Base-by-base conservation (phyloP, 2,113 vertebrate genomes). In the Callorhinus ursinus region DNA sequence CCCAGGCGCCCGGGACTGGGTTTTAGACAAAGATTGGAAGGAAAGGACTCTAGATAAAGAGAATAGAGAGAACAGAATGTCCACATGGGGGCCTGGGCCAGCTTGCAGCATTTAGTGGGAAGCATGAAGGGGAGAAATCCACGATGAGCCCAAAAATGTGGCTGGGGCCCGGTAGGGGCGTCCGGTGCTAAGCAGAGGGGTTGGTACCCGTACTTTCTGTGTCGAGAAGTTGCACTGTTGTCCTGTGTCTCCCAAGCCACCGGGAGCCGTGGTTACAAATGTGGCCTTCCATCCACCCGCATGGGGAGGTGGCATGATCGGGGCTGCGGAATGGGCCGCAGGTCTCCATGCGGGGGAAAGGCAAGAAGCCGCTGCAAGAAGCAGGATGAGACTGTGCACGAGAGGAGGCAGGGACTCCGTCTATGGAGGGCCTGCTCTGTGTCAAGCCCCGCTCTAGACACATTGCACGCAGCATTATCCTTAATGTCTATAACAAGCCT, bases 141-240 rank as follows among this genome's bases (percentile, higher is more conserved):
- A 67, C 4, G 1, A 42, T 24, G 11, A 74, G 19, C 39, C 11
- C 59, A 26, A 36, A 74, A 57, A 51, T 14, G 22, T 46, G 42
- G 8, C 5, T 0, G 26, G 26, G 12, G 6, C 51, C 55, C 0
- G 1, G 1, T n/a, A 21, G 16, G 18, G 7, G 15, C 31, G 7
- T 57, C 10, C 21, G 3, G 3, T 2, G 49, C 49, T 57, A 14
- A 18, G 12, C 42, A 65, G 69, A 55, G 28, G 19, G 11, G 3
- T 10, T n/a, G 1, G 57, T n/a, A 24, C 39, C 7, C 28, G 12
- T 28, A 6, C 63, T 18, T 72, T 46, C 46, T 53, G 21, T 42
- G 14, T 46, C 33, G 12, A 55, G 31, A 83, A 57, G 51, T 24
- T 19, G 36, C 18, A 15, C 4, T 36, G 7, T 63, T 57, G 31